These are phyloP conservation scores for Serranus cabrilla DNA, from an alignment of 2,797 vertebrate genomes.

Conservation along the genomic window DNA sequence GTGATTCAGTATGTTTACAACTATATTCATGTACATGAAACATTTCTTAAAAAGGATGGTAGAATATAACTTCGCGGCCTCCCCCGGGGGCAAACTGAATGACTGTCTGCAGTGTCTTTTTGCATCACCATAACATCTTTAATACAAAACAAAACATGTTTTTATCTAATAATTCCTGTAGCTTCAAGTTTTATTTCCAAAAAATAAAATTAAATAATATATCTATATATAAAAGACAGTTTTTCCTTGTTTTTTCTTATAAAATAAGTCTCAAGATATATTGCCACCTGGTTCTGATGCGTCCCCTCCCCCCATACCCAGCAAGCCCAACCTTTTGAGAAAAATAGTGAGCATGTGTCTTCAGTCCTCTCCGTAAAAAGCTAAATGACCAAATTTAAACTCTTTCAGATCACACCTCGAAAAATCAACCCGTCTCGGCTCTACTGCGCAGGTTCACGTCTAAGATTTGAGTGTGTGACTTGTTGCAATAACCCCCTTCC, in stretches of 20 bases:
- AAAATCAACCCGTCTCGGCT: slow-evolving; percentile 35
- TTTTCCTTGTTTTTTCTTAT: slow-evolving; percentile 85
- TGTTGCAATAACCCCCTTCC: slow-evolving; percentile 46
- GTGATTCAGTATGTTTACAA: slow-evolving; percentile 88
- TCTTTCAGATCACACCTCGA: slow-evolving; percentile 55
- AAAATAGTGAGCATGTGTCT: slow-evolving; percentile 80
- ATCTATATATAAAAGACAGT: slow-evolving; percentile 90
- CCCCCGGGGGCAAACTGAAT: slow-evolving; percentile 77
- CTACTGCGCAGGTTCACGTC: slow-evolving; percentile 48
- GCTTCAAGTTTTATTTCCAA: slow-evolving; percentile 89
- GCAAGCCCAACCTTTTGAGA: slow-evolving; percentile 73
- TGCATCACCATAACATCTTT: slow-evolving; percentile 86
- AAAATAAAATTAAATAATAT: slow-evolving; percentile 92
- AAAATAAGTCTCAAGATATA: slow-evolving; percentile 91
- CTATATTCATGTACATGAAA: slow-evolving; percentile 87
- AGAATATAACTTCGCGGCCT: slow-evolving; percentile 77
- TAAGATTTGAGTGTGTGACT: slow-evolving; percentile 70
- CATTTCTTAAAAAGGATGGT: slow-evolving; percentile 83
- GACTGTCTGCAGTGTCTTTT: slow-evolving; percentile 86
- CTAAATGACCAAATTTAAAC: slow-evolving; percentile 78
- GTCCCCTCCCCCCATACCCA: slow-evolving; percentile 65
- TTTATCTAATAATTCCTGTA: slow-evolving; percentile 87
- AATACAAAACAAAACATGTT: slow-evolving; percentile 84
- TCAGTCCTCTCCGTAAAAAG: slow-evolving; percentile 77
- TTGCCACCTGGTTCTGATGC: slow-evolving; percentile 86